These are phyloP conservation scores for Lycophotia porphyrea DNA, from an alignment of 2,888 invertebrate species.

Conservation along the genomic window DNA sequence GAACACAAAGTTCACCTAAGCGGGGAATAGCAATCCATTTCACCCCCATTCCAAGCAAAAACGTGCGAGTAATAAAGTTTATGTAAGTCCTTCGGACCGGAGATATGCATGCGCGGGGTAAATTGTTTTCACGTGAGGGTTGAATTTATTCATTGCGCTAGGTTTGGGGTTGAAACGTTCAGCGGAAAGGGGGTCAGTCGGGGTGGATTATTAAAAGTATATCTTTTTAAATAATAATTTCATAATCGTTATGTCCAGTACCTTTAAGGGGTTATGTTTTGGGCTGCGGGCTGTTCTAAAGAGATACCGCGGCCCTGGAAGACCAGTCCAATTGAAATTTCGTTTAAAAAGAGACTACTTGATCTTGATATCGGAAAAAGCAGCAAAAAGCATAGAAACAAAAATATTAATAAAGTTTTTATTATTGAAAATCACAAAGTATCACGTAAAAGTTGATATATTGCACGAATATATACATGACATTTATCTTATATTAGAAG, in stretches of 20 bases:
- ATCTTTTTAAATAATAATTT: constrained; percentile 7
- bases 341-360: neutral
- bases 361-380: neutral
- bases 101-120: constrained; percentile 51
- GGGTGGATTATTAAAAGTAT: constrained; percentile 23
- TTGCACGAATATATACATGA: constrained; percentile 26
- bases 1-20: constrained; percentile 18
- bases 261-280: neutral
- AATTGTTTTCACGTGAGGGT: constrained; percentile 64
- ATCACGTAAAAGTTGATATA: constrained; percentile 47
- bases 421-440: constrained; percentile 60
- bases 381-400: no score
- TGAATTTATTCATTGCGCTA: constrained; percentile 63
- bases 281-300: no score
- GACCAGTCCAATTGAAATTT: neutral
- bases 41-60: constrained; percentile 32
- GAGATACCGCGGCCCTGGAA: no score
- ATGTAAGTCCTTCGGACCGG: constrained; percentile 37
- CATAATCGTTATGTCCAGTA: neutral
- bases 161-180: constrained; percentile 41
- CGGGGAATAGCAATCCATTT: constrained; percentile 11
- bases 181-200: constrained; percentile 25
- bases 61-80: constrained; percentile 53
- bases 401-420: constrained; percentile 20
- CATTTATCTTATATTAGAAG: neutral